Conservation (phyloP, 1,140 invertebrate species). For the Drosophila biarmipes region DNA sequence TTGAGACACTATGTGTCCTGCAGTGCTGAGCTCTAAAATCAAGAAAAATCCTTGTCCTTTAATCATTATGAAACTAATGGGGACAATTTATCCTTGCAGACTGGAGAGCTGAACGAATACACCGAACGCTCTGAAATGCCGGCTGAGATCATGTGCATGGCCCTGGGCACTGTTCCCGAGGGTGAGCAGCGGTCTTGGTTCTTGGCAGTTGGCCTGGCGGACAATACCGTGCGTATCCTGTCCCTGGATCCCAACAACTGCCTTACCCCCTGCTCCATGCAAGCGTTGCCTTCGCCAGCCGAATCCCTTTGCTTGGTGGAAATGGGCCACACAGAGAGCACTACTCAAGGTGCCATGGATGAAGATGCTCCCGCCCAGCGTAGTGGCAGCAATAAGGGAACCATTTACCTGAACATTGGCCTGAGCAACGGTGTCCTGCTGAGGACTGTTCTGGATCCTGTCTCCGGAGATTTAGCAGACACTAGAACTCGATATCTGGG, state of each 20-base stretch:
- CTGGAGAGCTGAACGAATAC: slow-evolving; percentile 99
- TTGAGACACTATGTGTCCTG: slow-evolving; percentile 84
- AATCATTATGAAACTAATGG: slow-evolving; percentile 12
- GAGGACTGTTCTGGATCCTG: slow-evolving; percentile 97
- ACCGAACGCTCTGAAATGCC: slow-evolving; percentile 98
- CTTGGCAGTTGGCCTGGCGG: slow-evolving; percentile 97
- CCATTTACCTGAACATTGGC: slow-evolving; percentile 98
- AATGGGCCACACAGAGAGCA: slow-evolving; percentile 87
- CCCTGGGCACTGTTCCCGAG: slow-evolving; percentile 95
- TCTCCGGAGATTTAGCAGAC: slow-evolving; percentile 98
- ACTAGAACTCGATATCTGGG: slow-evolving; percentile 98
- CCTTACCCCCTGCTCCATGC: slow-evolving; percentile 96
- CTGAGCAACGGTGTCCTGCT: slow-evolving; percentile 98
- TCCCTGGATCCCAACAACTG: slow-evolving; percentile 98
- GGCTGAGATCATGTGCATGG: slow-evolving; percentile 99
- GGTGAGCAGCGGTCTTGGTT: slow-evolving; percentile 98
- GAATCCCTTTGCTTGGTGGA: slow-evolving; percentile 99
- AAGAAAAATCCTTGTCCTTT: not conserved
- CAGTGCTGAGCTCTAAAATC: slow-evolving; percentile 76
- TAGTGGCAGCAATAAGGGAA: slow-evolving; percentile 86
- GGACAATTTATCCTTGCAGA: slow-evolving; percentile 86
- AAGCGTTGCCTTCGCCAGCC: slow-evolving; percentile 97
- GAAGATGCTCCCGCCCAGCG: slow-evolving; percentile 82
- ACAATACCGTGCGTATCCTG: slow-evolving; percentile 99
- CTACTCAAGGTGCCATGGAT: slow-evolving; percentile 79